Percentiles rank a stretch among this genome's conserved stretches.
Conservation (phyloP, 2,888 invertebrate genomes). For the Shargacucullia verbasci region DNA sequence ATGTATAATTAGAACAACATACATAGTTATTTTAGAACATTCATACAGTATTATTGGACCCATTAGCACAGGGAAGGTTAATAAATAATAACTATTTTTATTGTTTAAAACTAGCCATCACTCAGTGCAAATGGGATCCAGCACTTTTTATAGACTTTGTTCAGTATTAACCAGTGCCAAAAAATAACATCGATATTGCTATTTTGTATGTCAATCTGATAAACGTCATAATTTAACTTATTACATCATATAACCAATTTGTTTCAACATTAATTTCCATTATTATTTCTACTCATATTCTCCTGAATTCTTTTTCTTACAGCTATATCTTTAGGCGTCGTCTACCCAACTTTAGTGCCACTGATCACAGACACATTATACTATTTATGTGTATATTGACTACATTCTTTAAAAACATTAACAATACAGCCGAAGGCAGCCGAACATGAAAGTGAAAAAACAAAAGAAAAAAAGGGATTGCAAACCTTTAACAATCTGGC, state of each 20-base stretch:
- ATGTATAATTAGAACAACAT: conserved; percentile 61
- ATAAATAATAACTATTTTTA: conserved; percentile 39
- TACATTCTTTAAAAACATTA: conserved; percentile 19
- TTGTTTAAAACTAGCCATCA: conserved; percentile 17
- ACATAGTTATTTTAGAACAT: conserved; percentile 54
- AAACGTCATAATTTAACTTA: conserved; percentile 14
- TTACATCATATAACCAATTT: conserved; percentile 9
- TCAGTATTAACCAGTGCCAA: conserved; percentile 44
- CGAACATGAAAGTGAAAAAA: conserved; percentile 1
- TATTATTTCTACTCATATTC: conserved; percentile 22
- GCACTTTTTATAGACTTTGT: conserved; percentile 44
- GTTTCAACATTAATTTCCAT: conserved; percentile 25
- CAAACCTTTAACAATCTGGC: conserved; percentile 3
- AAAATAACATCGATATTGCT: conserved; percentile 20
- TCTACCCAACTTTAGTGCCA: conserved; percentile 48
- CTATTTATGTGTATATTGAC: conserved; percentile 16
- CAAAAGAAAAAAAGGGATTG: conserved; percentile 1
- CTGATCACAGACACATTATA: conserved; percentile 45
- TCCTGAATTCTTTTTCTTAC: conserved; percentile 34
- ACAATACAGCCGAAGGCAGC: conserved; percentile 12
- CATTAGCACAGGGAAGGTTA: conserved; percentile 53
- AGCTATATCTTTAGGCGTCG: conserved; percentile 37
- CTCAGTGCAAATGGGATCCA: conserved; percentile 62
- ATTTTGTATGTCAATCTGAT: too few relatives aligned
- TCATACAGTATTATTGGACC: conserved; percentile 54